A percentile compares a stretch with the other conserved stretches of the same genome.
phyloP scores from a whole-genome alignment of 2,797 vertebrate genomes.

The Rousettus madagascariensis region DNA sequence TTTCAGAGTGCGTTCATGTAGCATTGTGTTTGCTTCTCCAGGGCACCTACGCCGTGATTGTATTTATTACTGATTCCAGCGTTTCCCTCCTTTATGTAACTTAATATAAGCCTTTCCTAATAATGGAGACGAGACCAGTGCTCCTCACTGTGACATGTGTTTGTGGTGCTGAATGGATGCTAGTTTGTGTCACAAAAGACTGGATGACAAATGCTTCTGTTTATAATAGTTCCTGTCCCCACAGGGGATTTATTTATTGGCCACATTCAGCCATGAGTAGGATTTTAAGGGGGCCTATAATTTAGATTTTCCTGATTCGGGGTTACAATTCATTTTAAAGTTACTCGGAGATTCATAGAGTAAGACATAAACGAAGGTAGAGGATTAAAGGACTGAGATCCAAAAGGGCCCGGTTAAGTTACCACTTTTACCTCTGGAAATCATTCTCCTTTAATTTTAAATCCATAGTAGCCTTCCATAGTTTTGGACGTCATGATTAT shows the following conservation, averaged over 20 bases:
- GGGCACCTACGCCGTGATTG: neutral
- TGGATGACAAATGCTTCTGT: neutral
- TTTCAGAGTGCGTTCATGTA: neutral
- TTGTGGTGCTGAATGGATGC: neutral
- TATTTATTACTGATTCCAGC: neutral
- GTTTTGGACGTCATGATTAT: slow-evolving; percentile 38
- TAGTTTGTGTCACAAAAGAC: neutral
- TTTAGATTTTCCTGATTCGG: slow-evolving; percentile 46
- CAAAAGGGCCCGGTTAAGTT: slow-evolving; percentile 49
- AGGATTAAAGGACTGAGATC: slow-evolving; percentile 42
- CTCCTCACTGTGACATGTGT: neutral
- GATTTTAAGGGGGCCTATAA: slow-evolving; percentile 43
- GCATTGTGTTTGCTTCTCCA: neutral
- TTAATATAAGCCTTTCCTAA: neutral
- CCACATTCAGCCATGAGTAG: neutral
- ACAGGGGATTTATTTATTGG: slow-evolving; percentile 39
- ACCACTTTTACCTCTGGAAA: slow-evolving; percentile 38
- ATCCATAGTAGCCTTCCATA: neutral
- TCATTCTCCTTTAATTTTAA: slow-evolving; percentile 51
- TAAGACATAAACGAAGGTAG: slow-evolving; percentile 36
- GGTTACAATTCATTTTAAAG: slow-evolving; percentile 60
- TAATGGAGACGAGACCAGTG: neutral
- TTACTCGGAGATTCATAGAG: slow-evolving; percentile 26
- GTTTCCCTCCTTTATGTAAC: neutral
- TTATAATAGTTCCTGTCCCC: neutral